Conservation (phyloP, 2,888 invertebrate genomes). For the Leucozona laternaria region DNA sequence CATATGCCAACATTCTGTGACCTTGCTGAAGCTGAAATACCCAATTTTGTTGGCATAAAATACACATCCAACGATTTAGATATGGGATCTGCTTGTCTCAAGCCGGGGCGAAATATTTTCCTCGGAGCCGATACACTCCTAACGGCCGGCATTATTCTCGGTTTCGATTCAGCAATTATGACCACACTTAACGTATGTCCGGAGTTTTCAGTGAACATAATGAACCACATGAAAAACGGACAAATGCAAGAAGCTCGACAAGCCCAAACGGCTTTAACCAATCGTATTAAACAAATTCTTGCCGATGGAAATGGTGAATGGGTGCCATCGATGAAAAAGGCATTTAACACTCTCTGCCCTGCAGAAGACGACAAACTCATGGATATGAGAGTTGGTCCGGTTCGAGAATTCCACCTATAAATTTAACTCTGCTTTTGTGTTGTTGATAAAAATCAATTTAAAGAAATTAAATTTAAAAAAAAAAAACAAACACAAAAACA, state of each 20-base stretch:
- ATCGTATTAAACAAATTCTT: slow-evolving; percentile 64
- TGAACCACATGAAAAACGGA: slow-evolving; percentile 48
- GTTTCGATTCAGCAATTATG: slow-evolving; percentile 89
- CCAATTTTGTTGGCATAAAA: slow-evolving; percentile 92
- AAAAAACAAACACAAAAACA: not conserved
- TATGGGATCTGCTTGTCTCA: slow-evolving; percentile 87
- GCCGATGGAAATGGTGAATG: slow-evolving; percentile 74
- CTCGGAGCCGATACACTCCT: slow-evolving; percentile 88
- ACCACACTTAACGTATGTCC: slow-evolving; percentile 89
- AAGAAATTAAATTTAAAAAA: not conserved
- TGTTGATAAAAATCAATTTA: not conserved
- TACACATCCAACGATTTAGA: slow-evolving; percentile 90
- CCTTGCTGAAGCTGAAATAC: slow-evolving; percentile 86
- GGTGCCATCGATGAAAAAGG: slow-evolving; percentile 77
- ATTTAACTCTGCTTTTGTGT: not conserved
- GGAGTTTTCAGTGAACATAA: slow-evolving; percentile 77
- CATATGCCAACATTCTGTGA: slow-evolving; percentile 89
- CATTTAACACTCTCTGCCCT: slow-evolving; percentile 61
- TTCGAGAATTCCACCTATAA: slow-evolving; percentile 51
- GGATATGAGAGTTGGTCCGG: slow-evolving; percentile 59
- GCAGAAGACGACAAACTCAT: too few relatives aligned
- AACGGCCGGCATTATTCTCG: slow-evolving; percentile 87
- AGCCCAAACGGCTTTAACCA: slow-evolving; percentile 61
- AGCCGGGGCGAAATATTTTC: slow-evolving; percentile 85
- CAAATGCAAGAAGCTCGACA: slow-evolving; percentile 52